Evolutionary conservation across 2,888 invertebrate genomes (phyloP), one percentile per base, ranked within the genome.

Genomic region (Pristionchus maxplancki): DNA sequence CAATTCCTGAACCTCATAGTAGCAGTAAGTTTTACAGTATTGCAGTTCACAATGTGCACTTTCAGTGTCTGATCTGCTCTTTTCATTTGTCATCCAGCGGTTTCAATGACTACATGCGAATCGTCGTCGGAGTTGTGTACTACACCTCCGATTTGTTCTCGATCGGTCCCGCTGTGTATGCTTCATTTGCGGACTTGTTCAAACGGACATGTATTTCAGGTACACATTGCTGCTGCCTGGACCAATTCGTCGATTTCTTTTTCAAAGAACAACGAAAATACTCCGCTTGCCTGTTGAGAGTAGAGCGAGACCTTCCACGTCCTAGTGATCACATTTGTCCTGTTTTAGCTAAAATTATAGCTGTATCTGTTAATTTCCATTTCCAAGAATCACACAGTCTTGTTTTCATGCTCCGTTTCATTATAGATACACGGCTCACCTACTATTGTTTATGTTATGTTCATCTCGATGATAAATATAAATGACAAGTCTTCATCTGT

Each of bases 141-240:
- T 71, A 71, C 9, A 37, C 71, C 9, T 71, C 71, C 37, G 71
- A 71, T 71, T 24, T 71, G 71, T 71, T 71, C 37, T 71, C 37
- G 37, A 37, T 71, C 1, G 71, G 71, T 0, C 37, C 71, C 15
- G 71, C 37, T 37, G 6, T 71, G 71, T 71, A 6, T 37, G 71
- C 8, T 24, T 58, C 8, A 9, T 58, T 53, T 53, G 20, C 1
- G 6, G 24, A 20, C 53, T 53, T 20, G 17, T 53, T 24, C 20
- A 20, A 6, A 53, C 17, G 48, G 20, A 1, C 20, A 1, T 24
- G 20, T 17, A 53, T 24, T 58, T 58, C n/a, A 58, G 58, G n/a
- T 58, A 58, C n/a, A 58, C 58, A 24, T n/a, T 58, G 1, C 24
- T 58, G 20, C 58, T 58, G 5, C 58, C 58, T 58, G 58, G 58